Evolutionary conservation across 2,888 invertebrate genomes (phyloP).

Genomic region (Lasiommata megera): DNA sequence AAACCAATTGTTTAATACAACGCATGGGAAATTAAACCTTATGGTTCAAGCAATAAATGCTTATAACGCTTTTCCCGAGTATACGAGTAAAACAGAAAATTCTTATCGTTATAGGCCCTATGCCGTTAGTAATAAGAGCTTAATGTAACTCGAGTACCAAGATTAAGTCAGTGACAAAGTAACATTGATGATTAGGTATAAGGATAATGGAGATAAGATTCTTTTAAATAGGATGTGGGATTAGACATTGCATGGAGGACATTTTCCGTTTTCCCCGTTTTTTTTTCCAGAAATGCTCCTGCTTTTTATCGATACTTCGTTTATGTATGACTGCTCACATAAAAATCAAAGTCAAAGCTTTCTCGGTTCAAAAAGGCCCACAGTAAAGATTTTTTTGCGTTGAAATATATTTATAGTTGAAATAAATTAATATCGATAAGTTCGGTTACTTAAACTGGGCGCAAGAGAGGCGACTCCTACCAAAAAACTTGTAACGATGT

Average conservation of each 20-base stretch:
- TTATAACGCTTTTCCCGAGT: not conserved
- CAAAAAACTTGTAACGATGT: too few species aligned
- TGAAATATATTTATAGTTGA: too few species aligned
- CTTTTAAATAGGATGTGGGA: not conserved
- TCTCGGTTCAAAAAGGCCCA: too few species aligned
- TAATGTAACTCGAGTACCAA: not conserved
- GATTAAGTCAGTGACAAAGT: not conserved
- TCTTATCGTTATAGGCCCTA: not conserved
- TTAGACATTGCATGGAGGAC: not conserved
- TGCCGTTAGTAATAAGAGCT: not conserved
- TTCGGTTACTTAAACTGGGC: too few species aligned
- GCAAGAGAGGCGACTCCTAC: too few species aligned
- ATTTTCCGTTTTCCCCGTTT: not conserved
- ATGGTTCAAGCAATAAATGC: not conserved
- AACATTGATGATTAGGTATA: not conserved
- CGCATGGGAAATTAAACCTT: not conserved
- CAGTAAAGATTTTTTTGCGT: too few species aligned
- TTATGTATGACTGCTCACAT: not conserved
- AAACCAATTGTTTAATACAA: not conserved
- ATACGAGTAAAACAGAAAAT: not conserved
- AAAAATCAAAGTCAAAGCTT: not conserved
- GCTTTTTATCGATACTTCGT: not conserved
- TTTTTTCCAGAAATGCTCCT: not conserved
- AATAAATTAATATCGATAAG: too few species aligned
- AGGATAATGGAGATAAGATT: conserved; percentile 1